Percentiles rank a stretch among this genome's conserved stretches.
These are phyloP conservation scores for Microtus montanus DNA, from an alignment of 2,113 vertebrate species.

Conservation along the genomic window DNA sequence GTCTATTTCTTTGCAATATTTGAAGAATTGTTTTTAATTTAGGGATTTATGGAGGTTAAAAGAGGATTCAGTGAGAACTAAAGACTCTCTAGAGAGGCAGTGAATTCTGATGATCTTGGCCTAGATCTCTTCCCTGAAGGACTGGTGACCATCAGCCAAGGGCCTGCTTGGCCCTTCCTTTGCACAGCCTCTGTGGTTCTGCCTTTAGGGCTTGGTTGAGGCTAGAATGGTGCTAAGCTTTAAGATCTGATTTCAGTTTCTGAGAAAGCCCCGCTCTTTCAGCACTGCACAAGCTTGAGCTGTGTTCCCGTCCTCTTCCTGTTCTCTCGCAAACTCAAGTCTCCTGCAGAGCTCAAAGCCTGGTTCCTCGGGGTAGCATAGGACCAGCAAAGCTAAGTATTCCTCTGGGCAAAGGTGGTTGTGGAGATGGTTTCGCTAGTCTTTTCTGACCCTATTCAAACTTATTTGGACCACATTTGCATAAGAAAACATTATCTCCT, in stretches of 20 bases:
- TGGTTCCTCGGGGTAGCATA: neutral
- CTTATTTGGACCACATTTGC: constrained; percentile 56
- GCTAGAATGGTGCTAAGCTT: neutral
- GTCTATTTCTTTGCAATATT: constrained; percentile 2
- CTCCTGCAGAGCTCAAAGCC: neutral
- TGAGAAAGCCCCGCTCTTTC: neutral
- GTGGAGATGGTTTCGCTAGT: neutral
- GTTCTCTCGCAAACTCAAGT: no score
- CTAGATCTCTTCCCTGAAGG: neutral
- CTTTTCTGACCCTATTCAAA: constrained; percentile 39
- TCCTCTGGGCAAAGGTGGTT: neutral
- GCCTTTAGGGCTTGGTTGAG: neutral
- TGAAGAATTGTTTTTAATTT: constrained; percentile 12
- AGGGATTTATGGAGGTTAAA: neutral
- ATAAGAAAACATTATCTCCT: constrained; percentile 54
- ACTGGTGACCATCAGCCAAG: no score
- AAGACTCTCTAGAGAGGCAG: neutral
- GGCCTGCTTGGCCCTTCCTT: neutral
- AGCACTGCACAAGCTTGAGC: neutral
- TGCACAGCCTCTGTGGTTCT: neutral
- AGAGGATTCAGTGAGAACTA: neutral
- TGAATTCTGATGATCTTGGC: neutral
- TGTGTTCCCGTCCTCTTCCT: neutral
- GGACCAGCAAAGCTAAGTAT: neutral
- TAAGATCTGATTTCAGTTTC: neutral